Conservation (phyloP, 2,113 vertebrate genomes). For the Stegostoma tigrinum region DNA sequence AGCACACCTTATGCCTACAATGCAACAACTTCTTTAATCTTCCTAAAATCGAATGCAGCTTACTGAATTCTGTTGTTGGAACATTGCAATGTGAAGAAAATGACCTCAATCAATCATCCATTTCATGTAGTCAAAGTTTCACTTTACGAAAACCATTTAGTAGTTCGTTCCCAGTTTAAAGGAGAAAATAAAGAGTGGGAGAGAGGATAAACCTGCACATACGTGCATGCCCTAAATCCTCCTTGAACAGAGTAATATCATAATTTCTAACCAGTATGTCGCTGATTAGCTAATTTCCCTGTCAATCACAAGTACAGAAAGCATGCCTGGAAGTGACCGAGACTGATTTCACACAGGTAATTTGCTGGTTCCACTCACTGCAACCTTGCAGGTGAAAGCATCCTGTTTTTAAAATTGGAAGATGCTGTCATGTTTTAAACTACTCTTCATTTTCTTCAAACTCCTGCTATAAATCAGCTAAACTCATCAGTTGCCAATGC, state of each 20-base stretch:
- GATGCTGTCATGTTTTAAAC: background rate
- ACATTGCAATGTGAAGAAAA: background rate
- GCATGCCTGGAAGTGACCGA: background rate
- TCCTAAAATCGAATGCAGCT: background rate
- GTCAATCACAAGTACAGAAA: background rate
- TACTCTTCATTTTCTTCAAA: background rate
- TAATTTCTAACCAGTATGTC: background rate
- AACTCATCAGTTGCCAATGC: background rate
- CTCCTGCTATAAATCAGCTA: background rate
- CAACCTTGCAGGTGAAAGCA: background rate
- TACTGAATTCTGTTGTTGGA: background rate
- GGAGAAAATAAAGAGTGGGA: background rate
- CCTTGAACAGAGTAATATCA: background rate
- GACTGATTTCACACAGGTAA: background rate
- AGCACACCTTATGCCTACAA: background rate
- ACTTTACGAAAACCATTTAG: background rate
- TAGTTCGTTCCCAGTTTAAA: background rate
- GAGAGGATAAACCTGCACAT: background rate
- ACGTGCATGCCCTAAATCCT: background rate
- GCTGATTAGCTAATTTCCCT: background rate
- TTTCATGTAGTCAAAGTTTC: background rate
- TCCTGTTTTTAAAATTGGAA: background rate
- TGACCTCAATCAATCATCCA: constrained; percentile 1
- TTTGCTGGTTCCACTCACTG: background rate
- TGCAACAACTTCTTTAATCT: background rate